Conservation (phyloP, 2,797 vertebrate species). For the Triplophysa bombifrons region DNA sequence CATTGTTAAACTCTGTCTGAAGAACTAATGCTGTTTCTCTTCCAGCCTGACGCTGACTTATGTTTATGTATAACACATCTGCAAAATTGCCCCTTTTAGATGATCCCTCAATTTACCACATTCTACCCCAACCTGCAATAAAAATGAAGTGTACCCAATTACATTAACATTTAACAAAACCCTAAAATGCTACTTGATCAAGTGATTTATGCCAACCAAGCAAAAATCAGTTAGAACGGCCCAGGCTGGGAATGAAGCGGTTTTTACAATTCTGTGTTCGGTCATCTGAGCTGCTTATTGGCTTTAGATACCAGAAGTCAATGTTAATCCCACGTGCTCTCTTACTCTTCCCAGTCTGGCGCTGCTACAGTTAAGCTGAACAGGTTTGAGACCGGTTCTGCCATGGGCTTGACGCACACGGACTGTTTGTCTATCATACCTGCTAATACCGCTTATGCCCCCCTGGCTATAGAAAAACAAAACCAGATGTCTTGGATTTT, state of each 20-base stretch:
- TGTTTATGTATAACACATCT: not conserved
- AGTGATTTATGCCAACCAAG: not conserved
- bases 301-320: slow-evolving; percentile 69
- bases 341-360: slow-evolving; percentile 40
- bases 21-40: too few relatives aligned
- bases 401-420: not conserved
- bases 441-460: not conserved
- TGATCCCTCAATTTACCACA: not conserved
- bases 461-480: slow-evolving; percentile 27
- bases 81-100: not conserved
- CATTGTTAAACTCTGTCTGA: not conserved
- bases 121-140: not conserved
- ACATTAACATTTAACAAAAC: not conserved
- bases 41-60: not conserved
- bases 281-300: slow-evolving; percentile 73
- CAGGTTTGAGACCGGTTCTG: slow-evolving; percentile 70
- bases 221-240: not conserved
- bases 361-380: slow-evolving; percentile 66
- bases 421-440: not conserved
- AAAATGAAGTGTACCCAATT: not conserved
- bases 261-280: slow-evolving; percentile 54
- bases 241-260: slow-evolving; percentile 33
- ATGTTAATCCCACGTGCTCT: slow-evolving; percentile 56
- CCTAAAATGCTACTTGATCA: not conserved
- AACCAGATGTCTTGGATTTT: slow-evolving; percentile 44